Base-by-base conservation (phyloP, 2,797 vertebrate genomes). In the Nyctibius grandis region DNA sequence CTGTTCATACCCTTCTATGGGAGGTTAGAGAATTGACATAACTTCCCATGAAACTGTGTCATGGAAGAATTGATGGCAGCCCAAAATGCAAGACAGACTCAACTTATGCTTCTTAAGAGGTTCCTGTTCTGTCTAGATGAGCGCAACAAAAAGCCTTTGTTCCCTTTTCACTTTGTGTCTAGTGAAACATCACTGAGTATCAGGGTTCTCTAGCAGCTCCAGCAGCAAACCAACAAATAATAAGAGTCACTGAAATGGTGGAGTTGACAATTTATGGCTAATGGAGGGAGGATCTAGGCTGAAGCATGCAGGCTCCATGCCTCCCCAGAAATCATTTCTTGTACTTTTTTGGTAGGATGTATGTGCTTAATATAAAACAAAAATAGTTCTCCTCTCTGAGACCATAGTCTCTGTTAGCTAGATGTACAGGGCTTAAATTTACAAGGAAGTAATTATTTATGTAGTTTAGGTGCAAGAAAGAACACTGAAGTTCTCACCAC, bases 1-100 rank as follows among this genome's bases (percentile, higher is more conserved):
- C 29, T 51, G 8, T 15, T 80, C 16, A 7, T 64, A 31, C 5
- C 21, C 13, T 20, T 42, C 40, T 56, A 1, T 0, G 0, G 47
- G 51, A 57, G 23, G 6, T 45, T 59, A 82, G 34, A 74, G 70
- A 88, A 56, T 47, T 8, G 3, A 29, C 15, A 45, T 53, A 72
- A 13, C 34, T 75, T 53, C 13, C 57, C 6, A 4, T 36, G 8
- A 79, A 23, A 25, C 34, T 42, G 17, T 50, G 12, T 25, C 9
- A 1, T 29, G n/a, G 14, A 65, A 31, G 25, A 72, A 36, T 25
- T 45, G 15, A 42, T 85, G 48, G 29, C 22, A 59, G 33, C 38
- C 31, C 53, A 36, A 23, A 85, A 34, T 63, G 23, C 26, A 82
- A 59, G 48, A 31, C 5, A 72, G 20, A 38, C 10, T 21, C 61